Evolutionary conservation across 2,888 invertebrate species (phyloP).

Genomic region (Biston betularia): DNA sequence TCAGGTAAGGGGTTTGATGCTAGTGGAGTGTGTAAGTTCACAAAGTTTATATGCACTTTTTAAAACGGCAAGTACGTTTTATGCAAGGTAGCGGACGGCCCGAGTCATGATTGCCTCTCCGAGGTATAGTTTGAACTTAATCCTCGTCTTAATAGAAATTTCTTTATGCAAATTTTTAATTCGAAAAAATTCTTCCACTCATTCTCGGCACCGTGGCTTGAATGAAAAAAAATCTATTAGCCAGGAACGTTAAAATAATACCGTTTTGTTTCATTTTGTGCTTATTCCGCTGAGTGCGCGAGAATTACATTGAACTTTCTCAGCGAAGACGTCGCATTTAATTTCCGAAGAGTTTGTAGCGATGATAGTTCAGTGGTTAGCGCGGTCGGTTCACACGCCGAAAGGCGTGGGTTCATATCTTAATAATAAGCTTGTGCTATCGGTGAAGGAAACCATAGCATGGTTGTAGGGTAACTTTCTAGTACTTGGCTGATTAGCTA

Average conservation of each 20-base stretch:
- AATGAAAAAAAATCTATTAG: slow-evolving; percentile 70
- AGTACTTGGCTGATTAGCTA: too few species aligned
- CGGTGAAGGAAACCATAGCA: too few species aligned
- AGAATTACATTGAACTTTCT: slow-evolving; percentile 47
- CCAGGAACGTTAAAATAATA: slow-evolving; percentile 57
- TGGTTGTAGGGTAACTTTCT: too few species aligned
- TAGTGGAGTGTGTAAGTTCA: slow-evolving; percentile 18
- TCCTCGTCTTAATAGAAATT: slow-evolving; percentile 67
- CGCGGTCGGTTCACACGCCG: too few species aligned
- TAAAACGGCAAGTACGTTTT: slow-evolving; percentile 11
- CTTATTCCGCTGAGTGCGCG: slow-evolving; percentile 53
- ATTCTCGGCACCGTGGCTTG: slow-evolving; percentile 56
- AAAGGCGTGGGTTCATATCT: too few species aligned
- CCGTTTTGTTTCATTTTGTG: slow-evolving; percentile 46
- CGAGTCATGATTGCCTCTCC: slow-evolving; percentile 55
- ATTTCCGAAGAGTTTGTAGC: slow-evolving; percentile 6
- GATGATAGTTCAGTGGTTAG: too few species aligned
- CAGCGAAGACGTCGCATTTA: neutral
- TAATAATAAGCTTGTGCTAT: too few species aligned
- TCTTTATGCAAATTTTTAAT: slow-evolving; percentile 73
- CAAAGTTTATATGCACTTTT: slow-evolving; percentile 27
- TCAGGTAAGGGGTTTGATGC: slow-evolving; percentile 37
- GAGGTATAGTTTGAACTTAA: slow-evolving; percentile 61
- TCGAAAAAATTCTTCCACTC: slow-evolving; percentile 59
- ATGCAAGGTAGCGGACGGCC: slow-evolving; percentile 30